Conservation (phyloP, 2,888 invertebrate genomes). For the Lithophane semibrunnea region DNA sequence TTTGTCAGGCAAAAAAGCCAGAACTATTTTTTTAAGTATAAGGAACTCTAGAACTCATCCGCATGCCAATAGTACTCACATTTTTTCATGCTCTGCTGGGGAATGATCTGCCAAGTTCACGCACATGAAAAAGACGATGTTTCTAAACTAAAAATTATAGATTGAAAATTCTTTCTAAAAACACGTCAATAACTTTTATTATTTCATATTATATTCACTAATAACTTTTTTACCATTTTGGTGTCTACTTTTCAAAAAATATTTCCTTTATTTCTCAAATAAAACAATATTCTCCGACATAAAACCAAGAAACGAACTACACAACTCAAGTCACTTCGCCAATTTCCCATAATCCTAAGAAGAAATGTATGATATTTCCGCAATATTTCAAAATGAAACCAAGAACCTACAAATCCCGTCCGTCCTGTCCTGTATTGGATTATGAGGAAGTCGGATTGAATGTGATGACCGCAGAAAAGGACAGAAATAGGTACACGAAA, state of each 20-base stretch:
- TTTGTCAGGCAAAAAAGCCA: too few species aligned
- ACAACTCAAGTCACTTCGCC: slow-evolving; percentile 71
- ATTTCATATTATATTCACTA: too few species aligned
- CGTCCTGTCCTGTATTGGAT: slow-evolving; percentile 83
- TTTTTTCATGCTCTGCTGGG: too few species aligned
- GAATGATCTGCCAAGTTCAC: too few species aligned
- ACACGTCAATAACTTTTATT: too few species aligned
- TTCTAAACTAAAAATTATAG: too few species aligned
- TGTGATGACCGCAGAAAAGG: slow-evolving; percentile 77
- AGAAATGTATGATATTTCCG: slow-evolving; percentile 79
- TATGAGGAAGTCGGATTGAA: slow-evolving; percentile 83
- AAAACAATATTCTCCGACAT: not conserved
- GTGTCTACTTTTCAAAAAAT: not conserved
- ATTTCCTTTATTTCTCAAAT: not conserved
- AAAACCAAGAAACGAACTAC: slow-evolving; percentile 31
- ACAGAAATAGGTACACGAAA: slow-evolving; percentile 64
- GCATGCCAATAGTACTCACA: too few species aligned
- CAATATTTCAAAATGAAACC: slow-evolving; percentile 76
- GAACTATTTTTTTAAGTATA: too few species aligned
- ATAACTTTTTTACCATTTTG: too few species aligned
- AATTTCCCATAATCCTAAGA: slow-evolving; percentile 79
- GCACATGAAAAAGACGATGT: too few species aligned
- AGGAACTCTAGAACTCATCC: too few species aligned
- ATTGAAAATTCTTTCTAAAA: too few species aligned
- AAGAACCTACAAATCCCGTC: slow-evolving; percentile 81